Evolutionary conservation across 2,113 vertebrate genomes (phyloP).

Genomic region (Diadophis punctatus): DNA sequence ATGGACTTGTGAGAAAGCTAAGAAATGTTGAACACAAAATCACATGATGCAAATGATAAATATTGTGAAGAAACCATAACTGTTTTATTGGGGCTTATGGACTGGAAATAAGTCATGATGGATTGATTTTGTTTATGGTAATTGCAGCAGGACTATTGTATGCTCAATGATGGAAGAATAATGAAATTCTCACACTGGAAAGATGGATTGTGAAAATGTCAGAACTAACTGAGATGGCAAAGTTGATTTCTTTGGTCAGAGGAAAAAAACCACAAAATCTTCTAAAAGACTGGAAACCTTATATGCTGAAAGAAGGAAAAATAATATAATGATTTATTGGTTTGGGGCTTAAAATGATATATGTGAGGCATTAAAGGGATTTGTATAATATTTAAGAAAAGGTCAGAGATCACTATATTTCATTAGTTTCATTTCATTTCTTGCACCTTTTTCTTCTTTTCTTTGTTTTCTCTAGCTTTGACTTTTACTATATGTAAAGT

Average conservation of each 20-base stretch:
- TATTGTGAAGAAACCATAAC: neutral
- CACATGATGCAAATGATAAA: neutral
- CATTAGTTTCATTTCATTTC: neutral
- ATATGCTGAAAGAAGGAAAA: neutral
- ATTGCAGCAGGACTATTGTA: neutral
- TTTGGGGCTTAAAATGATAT: neutral
- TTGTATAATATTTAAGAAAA: neutral
- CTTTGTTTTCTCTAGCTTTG: neutral
- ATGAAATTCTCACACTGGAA: neutral
- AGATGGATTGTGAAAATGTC: neutral
- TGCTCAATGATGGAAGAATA: neutral
- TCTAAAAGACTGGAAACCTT: neutral
- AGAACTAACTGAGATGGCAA: neutral
- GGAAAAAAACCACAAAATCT: neutral
- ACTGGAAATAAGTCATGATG: neutral
- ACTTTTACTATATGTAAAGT: neutral
- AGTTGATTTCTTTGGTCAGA: neutral
- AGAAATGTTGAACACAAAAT: neutral
- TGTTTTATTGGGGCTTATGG: neutral
- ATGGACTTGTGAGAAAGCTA: neutral
- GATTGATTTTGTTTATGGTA: neutral
- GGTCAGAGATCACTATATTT: neutral
- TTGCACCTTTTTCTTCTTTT: neutral
- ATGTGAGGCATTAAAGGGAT: neutral
- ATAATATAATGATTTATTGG: neutral